phyloP scores from a whole-genome alignment of 2,113 vertebrate species.

The Numenius arquata region DNA sequence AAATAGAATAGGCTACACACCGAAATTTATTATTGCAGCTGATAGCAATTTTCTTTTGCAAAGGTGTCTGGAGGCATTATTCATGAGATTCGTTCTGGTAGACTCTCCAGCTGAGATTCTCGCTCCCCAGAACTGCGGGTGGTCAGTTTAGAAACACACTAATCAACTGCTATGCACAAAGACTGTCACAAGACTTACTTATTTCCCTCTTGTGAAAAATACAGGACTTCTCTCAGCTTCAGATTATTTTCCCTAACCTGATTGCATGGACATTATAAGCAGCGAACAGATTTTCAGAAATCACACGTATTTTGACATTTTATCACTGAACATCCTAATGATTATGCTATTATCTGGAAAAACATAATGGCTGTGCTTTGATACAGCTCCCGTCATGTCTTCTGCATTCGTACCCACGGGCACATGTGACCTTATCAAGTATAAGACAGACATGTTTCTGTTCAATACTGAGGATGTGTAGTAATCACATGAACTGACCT shows the following conservation, averaged over 20 bases:
- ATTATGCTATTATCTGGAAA: not conserved
- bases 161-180: slow-evolving; percentile 51
- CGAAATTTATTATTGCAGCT: slow-evolving; percentile 64
- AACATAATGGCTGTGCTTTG: not conserved
- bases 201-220: slow-evolving; percentile 46
- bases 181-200: slow-evolving; percentile 22
- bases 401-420: not conserved
- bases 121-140: slow-evolving; percentile 36
- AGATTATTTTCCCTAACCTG: slow-evolving; percentile 21
- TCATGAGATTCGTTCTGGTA: slow-evolving; percentile 59
- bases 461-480: not conserved
- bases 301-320: slow-evolving; percentile 1
- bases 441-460: not conserved
- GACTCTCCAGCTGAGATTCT: slow-evolving; percentile 55
- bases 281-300: slow-evolving; percentile 5
- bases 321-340: not conserved
- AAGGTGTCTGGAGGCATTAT: slow-evolving; percentile 64
- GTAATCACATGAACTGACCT: not conserved
- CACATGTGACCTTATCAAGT: slow-evolving; percentile 2
- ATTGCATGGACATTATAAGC: slow-evolving; percentile 23
- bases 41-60: slow-evolving; percentile 60
- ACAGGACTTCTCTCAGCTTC: not conserved
- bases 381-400: not conserved
- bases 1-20: slow-evolving; percentile 61
- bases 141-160: slow-evolving; percentile 57